Percentiles rank a stretch among this genome's conserved stretches.
Evolutionary conservation across 2,797 vertebrate genomes (phyloP).

Genomic region (Echiichthys vipera): DNA sequence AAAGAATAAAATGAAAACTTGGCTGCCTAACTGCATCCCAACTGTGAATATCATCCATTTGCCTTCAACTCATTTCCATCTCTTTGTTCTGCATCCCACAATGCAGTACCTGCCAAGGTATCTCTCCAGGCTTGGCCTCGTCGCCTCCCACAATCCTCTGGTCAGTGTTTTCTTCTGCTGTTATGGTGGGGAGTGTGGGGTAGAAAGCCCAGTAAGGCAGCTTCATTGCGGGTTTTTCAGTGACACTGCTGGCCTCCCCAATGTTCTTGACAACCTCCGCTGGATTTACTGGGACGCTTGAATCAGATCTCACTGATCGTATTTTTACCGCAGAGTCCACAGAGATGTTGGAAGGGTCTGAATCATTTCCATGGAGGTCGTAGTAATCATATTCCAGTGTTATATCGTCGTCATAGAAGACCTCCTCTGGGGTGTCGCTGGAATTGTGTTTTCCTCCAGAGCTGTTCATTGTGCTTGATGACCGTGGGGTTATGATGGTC

Average conservation of each 20-base stretch:
- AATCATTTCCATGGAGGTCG: not conserved
- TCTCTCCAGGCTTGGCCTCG: slow-evolving; percentile 87
- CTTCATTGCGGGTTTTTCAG: not conserved
- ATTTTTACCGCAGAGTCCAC: not conserved
- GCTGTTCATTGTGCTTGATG: not conserved
- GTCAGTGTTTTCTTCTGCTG: not conserved
- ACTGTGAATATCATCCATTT: not conserved
- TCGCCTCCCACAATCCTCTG: slow-evolving; percentile 88
- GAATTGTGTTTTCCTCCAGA: not conserved
- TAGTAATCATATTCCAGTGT: slow-evolving; percentile 15
- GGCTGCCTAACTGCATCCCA: not conserved
- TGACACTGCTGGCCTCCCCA: not conserved
- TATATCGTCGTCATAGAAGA: slow-evolving; percentile 22
- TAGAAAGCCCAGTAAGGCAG: slow-evolving; percentile 3
- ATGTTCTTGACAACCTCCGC: not conserved
- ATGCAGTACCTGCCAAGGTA: slow-evolving; percentile 94
- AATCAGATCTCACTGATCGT: slow-evolving; percentile 6
- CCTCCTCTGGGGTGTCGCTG: rapidly evolving
- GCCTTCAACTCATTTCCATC: not conserved
- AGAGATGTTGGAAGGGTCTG: not conserved
- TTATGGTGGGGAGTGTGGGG: slow-evolving; percentile 57
- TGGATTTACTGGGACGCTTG: slow-evolving; percentile 5
- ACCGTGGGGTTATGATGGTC: not conserved
- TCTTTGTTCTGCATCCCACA: not conserved
- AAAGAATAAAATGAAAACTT: not conserved